Conservation (phyloP, 2,113 vertebrate species). For the rabbit (Oryctolagus cuniculus) region mOryCun1.1 NC_091432.1:81067001-81067500, state of each 20-base stretch:
- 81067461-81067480: background rate
- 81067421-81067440: background rate
- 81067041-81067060: background rate
- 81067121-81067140: background rate
- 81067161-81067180: slow-evolving; percentile 2
- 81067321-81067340: background rate
- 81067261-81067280: background rate
- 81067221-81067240: slow-evolving; percentile 31
- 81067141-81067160: background rate
- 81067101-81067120: background rate
- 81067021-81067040: background rate
- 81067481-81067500: background rate
- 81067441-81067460: background rate
- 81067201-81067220: slow-evolving; percentile 31
- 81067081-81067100: background rate
- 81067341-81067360: background rate
- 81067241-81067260: background rate
- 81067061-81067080: background rate
- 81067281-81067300: background rate
- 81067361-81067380: background rate
- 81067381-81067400: background rate
- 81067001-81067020: background rate
- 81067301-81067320: background rate
- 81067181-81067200: slow-evolving; percentile 43
- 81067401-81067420: background rate